phyloP scores from a whole-genome alignment of 2,888 invertebrate genomes.

The Gasteruption jaculator region DNA sequence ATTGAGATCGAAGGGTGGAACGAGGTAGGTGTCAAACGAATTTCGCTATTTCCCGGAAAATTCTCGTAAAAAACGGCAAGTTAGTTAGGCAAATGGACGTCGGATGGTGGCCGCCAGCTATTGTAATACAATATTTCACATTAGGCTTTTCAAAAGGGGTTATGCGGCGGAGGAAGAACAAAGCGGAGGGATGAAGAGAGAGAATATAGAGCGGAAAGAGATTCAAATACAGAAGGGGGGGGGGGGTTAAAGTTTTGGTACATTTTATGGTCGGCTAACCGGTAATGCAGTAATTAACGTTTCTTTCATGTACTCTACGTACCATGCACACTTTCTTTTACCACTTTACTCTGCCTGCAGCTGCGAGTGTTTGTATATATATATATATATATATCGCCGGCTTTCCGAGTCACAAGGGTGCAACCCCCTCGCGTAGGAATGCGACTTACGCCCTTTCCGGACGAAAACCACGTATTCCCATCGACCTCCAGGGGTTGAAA shows the following conservation, averaged over 20 bases:
- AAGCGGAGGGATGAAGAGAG: too few relatives aligned
- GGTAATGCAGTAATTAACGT: slow-evolving; percentile 42
- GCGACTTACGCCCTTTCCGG: slow-evolving; percentile 5
- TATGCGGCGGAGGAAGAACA: too few relatives aligned
- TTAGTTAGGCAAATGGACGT: slow-evolving; percentile 6
- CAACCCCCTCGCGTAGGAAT: background rate
- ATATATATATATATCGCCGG: slow-evolving; percentile 12
- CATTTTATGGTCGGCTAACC: slow-evolving; percentile 35
- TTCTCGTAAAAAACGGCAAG: slow-evolving; percentile 2
- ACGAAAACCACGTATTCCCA: too few relatives aligned
- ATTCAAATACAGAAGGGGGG: too few relatives aligned
- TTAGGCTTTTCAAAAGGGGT: too few relatives aligned
- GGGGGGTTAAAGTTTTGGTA: slow-evolving; percentile 23
- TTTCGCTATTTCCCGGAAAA: too few relatives aligned
- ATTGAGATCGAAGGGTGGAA: too few relatives aligned
- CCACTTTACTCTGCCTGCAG: slow-evolving; percentile 21
- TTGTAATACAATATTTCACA: too few relatives aligned
- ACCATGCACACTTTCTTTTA: slow-evolving; percentile 15
- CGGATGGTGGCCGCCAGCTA: too few relatives aligned
- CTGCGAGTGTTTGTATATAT: slow-evolving; percentile 19
- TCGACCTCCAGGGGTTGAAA: too few relatives aligned
- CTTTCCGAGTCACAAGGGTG: background rate
- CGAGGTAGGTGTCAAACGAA: too few relatives aligned
- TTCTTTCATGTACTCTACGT: slow-evolving; percentile 37
- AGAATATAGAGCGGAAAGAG: too few relatives aligned